These are phyloP conservation scores for Caenorhabditis sp. DNA, from an alignment of 2,888 invertebrate genomes.

Conservation along the genomic window DNA sequence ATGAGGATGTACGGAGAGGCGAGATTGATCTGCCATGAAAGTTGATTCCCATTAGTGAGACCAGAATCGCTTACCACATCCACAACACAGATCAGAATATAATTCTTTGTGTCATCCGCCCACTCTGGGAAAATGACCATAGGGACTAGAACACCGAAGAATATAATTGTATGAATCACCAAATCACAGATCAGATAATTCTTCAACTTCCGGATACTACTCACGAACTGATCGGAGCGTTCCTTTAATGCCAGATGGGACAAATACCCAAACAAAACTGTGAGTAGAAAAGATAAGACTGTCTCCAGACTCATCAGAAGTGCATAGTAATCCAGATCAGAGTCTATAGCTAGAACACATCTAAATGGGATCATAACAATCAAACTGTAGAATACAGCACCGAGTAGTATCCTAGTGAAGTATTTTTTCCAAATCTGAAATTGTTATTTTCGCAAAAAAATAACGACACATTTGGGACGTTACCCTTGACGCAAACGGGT, in stretches of 20 bases:
- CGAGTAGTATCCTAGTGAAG: neutral
- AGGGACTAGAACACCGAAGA: neutral
- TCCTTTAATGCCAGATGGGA: conserved; percentile 1
- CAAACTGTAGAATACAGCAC: neutral
- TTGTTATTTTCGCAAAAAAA: neutral
- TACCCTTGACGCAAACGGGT: neutral
- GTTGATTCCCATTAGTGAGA: no score
- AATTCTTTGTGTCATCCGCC: neutral
- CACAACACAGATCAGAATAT: neutral
- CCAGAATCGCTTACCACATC: conserved; percentile 13
- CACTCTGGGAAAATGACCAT: neutral
- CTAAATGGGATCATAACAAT: neutral
- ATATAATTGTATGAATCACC: neutral
- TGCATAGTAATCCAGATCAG: neutral
- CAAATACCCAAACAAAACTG: neutral
- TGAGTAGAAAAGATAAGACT: neutral
- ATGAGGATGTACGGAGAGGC: neutral
- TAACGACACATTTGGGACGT: no score
- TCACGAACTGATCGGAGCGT: neutral
- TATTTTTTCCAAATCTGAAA: conserved; percentile 25
- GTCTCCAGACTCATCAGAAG: conserved; percentile 14
- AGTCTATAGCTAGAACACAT: neutral
- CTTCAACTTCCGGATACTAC: neutral
- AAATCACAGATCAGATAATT: neutral
- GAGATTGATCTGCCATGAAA: conserved; percentile 5